These are phyloP conservation scores for Hippocampus mohnikei DNA, from an alignment of 2,113 vertebrate species.

Conservation along the genomic window DNA sequence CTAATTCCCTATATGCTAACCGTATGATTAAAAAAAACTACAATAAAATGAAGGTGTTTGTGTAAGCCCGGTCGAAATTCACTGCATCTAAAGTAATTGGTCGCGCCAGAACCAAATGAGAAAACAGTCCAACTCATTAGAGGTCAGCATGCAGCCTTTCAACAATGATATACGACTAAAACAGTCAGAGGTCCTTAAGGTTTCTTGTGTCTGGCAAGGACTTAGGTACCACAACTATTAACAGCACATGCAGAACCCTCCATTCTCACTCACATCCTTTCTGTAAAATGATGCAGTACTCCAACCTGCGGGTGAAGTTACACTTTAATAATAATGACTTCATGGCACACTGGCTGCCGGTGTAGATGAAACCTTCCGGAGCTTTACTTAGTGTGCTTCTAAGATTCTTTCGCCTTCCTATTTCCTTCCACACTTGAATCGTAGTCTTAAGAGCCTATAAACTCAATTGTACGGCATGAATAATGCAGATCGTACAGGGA, in stretches of 20 bases:
- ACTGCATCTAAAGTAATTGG: background rate
- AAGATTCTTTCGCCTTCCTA: background rate
- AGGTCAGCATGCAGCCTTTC: background rate
- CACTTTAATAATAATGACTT: slow-evolving; percentile 18
- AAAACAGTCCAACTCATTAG: background rate
- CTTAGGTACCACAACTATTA: background rate
- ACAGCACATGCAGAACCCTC: background rate
- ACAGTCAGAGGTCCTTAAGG: background rate
- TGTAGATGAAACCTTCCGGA: slow-evolving; percentile 14
- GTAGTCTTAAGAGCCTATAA: slow-evolving; percentile 25
- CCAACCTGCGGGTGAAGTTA: slow-evolving; percentile 1
- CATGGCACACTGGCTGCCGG: slow-evolving; percentile 2
- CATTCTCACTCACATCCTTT: background rate
- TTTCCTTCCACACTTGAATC: slow-evolving; percentile 22
- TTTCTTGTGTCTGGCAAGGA: background rate
- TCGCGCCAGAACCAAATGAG: background rate
- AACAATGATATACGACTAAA: background rate
- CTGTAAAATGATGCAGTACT: background rate
- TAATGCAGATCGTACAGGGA: slow-evolving; percentile 36
- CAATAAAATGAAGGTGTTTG: background rate
- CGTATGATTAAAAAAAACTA: background rate
- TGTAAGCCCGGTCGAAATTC: background rate
- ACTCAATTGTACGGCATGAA: slow-evolving; percentile 23
- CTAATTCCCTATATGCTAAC: background rate
- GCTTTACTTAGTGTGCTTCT: slow-evolving; percentile 6